Percentiles rank a stretch among this genome's conserved stretches.
Conservation (phyloP, 2,888 invertebrate species). For the Brachypalpus laphriformis region DNA sequence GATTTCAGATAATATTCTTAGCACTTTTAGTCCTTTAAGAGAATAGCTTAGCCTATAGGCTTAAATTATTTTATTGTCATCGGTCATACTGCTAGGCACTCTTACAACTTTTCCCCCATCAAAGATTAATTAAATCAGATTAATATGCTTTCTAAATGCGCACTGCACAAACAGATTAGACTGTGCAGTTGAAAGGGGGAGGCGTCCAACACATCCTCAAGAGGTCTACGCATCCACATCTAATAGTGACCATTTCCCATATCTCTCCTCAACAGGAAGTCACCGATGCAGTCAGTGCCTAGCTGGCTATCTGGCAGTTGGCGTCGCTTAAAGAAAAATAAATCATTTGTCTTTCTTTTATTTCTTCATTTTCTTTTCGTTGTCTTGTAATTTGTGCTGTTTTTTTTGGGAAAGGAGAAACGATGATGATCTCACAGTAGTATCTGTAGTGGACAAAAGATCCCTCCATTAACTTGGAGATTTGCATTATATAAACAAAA, state of each 20-base stretch:
- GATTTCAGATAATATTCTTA: too few species aligned
- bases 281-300: conserved; percentile 5
- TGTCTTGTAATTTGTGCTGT: neutral
- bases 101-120: conserved; percentile 17
- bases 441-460: conserved; percentile 50
- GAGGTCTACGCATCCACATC: neutral
- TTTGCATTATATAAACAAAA: conserved; percentile 68
- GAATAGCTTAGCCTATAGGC: too few species aligned
- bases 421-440: conserved; percentile 59
- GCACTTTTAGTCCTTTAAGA: too few species aligned
- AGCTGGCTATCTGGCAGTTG: conserved; percentile 1
- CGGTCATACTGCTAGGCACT: too few species aligned
- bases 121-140: conserved; percentile 55
- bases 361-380: conserved; percentile 31
- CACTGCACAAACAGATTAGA: neutral
- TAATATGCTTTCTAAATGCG: conserved; percentile 51
- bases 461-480: conserved; percentile 48
- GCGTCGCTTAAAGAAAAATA: conserved; percentile 43
- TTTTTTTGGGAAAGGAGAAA: conserved; percentile 65
- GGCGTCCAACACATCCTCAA: conserved; percentile 1
- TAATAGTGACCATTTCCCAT: conserved; percentile 53
- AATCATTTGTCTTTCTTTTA: conserved; percentile 51
- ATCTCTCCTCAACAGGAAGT: conserved; percentile 64
- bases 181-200: neutral
- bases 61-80: too few species aligned